Percentiles rank a stretch among this genome's conserved stretches.
Evolutionary conservation across 2,797 vertebrate species (phyloP).

Genomic region (Lemur catta): DNA sequence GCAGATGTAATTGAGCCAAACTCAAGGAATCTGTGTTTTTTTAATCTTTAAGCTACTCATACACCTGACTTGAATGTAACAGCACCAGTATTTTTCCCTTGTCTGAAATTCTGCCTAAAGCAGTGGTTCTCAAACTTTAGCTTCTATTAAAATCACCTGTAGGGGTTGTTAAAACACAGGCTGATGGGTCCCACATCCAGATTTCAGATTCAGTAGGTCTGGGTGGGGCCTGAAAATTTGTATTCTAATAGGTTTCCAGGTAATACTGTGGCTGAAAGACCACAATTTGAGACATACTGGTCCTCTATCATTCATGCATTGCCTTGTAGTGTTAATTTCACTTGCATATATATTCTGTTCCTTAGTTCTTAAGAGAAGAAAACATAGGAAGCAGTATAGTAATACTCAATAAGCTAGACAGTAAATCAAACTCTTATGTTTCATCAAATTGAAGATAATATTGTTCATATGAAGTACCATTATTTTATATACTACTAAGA

Average conservation of each 20-base stretch:
- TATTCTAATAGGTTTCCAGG: neutral
- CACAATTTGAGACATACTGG: neutral
- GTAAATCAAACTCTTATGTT: neutral
- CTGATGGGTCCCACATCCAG: neutral
- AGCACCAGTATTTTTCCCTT: neutral
- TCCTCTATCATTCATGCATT: neutral
- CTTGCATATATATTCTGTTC: neutral
- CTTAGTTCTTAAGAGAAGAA: constrained; percentile 1
- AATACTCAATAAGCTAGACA: neutral
- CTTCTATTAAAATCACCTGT: neutral
- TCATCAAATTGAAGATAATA: neutral
- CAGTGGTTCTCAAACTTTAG: neutral
- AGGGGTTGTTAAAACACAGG: neutral
- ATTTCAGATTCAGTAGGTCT: neutral
- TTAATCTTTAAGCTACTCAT: constrained; percentile 1
- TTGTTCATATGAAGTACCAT: neutral
- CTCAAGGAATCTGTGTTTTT: constrained; percentile 8
- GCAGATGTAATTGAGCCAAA: neutral
- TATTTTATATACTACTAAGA: neutral
- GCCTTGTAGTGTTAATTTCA: neutral
- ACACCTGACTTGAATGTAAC: neutral
- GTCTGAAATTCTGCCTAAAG: neutral
- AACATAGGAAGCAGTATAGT: neutral
- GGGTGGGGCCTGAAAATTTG: neutral
- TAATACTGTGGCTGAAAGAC: neutral